A percentile compares a stretch with the other conserved stretches of the same genome.
Evolutionary conservation across 2,797 vertebrate species (phyloP).

Genomic region (Babyrousa celebensis): DNA sequence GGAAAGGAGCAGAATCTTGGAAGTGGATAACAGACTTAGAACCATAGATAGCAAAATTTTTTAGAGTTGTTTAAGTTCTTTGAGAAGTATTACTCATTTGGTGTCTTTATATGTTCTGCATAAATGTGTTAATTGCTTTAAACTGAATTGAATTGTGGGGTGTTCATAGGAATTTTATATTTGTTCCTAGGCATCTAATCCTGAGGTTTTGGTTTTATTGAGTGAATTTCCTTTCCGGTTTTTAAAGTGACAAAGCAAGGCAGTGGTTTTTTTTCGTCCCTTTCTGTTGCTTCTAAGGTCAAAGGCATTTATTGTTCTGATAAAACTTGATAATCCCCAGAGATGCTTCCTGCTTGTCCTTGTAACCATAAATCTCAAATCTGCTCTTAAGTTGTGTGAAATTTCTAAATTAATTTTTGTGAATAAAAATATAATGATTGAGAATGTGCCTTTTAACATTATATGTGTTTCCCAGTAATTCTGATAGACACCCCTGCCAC

Average conservation of each 20-base stretch:
- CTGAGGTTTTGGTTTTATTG: slow-evolving; percentile 17
- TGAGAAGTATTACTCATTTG: not conserved
- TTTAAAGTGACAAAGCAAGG: not conserved
- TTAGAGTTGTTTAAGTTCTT: slow-evolving; percentile 10
- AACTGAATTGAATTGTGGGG: not conserved
- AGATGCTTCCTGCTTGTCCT: not conserved
- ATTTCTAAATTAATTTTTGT: slow-evolving; percentile 43
- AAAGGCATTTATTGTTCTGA: not conserved
- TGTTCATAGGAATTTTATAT: not conserved
- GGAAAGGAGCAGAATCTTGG: not conserved
- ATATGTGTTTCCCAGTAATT: not conserved
- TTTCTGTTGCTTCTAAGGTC: slow-evolving; percentile 8
- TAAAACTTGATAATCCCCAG: not conserved
- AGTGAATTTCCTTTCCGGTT: slow-evolving; percentile 19
- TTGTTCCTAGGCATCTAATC: not conserved
- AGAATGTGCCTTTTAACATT: not conserved
- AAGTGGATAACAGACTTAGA: not conserved
- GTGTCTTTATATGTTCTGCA: not conserved
- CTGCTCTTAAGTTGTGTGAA: not conserved
- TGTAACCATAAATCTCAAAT: not conserved
- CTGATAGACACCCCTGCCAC: not conserved
- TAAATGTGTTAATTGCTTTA: slow-evolving; percentile 36
- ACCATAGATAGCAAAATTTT: not conserved
- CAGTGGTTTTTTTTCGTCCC: not conserved
- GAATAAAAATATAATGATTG: slow-evolving; percentile 41